phyloP scores from a whole-genome alignment of 2,888 invertebrate genomes.

The Orthosia cruda region DNA sequence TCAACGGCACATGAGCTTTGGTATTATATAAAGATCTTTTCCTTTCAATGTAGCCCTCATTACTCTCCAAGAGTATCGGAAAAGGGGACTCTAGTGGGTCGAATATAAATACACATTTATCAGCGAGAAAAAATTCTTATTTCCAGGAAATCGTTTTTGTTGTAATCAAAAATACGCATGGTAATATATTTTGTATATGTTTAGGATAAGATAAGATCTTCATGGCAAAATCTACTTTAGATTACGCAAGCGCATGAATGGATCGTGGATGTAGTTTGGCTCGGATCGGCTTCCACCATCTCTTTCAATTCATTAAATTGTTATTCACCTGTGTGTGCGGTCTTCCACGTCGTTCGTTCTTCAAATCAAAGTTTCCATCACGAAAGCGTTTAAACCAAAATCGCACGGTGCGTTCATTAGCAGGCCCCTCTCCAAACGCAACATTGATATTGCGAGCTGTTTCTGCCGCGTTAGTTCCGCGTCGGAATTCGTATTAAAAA shows the following conservation, averaged over 20 bases:
- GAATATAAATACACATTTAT: slow-evolving; percentile 41
- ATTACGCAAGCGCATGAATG: neutral
- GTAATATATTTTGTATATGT: slow-evolving; percentile 21
- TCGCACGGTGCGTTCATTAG: too few relatives aligned
- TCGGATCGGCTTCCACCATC: too few relatives aligned
- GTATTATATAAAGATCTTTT: slow-evolving; percentile 34
- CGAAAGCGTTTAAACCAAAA: too few relatives aligned
- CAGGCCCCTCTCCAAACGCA: too few relatives aligned
- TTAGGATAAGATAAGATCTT: neutral
- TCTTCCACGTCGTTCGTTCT: too few relatives aligned
- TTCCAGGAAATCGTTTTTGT: slow-evolving; percentile 9
- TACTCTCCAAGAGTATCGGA: slow-evolving; percentile 51
- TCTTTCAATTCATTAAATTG: too few relatives aligned
- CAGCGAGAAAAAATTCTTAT: slow-evolving; percentile 14
- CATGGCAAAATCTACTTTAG: neutral
- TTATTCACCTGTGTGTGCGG: too few relatives aligned
- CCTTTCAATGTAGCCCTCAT: slow-evolving; percentile 51
- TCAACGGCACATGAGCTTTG: slow-evolving; percentile 32
- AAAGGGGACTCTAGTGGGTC: slow-evolving; percentile 39
- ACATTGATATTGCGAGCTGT: too few relatives aligned
- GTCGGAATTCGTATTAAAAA: too few relatives aligned
- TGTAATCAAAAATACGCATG: slow-evolving; percentile 13
- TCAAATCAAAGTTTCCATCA: too few relatives aligned
- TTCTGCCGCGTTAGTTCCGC: too few relatives aligned
- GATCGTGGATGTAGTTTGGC: too few relatives aligned